phyloP scores from a whole-genome alignment of 2,888 invertebrate species.

The Agriopis aurantiaria region DNA sequence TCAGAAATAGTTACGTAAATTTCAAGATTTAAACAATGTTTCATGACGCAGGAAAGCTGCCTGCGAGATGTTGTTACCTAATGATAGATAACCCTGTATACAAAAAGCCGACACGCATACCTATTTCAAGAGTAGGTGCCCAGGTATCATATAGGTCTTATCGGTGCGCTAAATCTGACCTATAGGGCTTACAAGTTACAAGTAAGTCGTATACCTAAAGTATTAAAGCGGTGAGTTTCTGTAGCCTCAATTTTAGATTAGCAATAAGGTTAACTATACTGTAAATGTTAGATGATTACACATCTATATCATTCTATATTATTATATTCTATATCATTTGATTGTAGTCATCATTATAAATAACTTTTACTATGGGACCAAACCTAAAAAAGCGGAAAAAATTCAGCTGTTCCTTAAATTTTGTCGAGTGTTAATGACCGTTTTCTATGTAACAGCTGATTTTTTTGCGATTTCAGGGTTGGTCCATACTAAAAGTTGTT shows the following conservation, averaged over 20 bases:
- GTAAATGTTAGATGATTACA: not conserved
- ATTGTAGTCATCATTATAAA: no score
- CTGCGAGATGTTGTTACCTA: not conserved
- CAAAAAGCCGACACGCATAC: constrained; percentile 2
- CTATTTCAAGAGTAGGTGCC: constrained; percentile 4
- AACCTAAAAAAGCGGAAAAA: no score
- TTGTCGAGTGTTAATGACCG: no score
- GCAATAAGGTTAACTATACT: not conserved
- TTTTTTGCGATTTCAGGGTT: no score
- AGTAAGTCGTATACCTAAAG: not conserved
- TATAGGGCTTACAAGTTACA: not conserved
- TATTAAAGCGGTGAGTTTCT: not conserved
- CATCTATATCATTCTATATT: no score
- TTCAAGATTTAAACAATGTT: no score
- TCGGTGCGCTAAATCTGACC: constrained; percentile 22
- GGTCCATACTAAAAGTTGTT: no score
- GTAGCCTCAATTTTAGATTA: not conserved
- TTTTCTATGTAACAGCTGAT: no score
- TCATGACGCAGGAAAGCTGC: no score
- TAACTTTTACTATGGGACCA: no score
- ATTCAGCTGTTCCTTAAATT: not conserved
- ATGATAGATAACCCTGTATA: not conserved
- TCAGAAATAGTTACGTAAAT: no score
- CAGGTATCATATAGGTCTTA: constrained; percentile 2
- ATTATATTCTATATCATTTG: no score